Evolutionary conservation across 2,797 vertebrate genomes (phyloP).

Genomic region (Halcyon smyrnensis): DNA sequence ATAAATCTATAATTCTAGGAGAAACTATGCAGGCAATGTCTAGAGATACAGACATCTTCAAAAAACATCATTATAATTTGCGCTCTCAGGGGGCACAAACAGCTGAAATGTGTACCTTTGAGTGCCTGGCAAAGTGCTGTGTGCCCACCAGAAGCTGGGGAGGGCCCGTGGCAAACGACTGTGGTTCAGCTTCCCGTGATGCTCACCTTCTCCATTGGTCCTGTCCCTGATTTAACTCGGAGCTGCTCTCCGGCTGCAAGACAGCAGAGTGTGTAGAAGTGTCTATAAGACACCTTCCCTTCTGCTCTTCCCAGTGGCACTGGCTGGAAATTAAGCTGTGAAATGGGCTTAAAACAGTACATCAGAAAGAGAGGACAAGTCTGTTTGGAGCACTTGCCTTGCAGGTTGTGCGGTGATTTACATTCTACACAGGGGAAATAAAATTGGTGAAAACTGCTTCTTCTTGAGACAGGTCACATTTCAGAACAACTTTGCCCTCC

Average conservation of each 20-base stretch:
- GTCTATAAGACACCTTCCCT: background rate
- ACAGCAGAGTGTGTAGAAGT: background rate
- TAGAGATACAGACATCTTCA: background rate
- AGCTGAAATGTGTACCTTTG: background rate
- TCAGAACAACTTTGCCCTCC: background rate
- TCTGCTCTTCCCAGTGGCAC: background rate
- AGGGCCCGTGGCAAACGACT: accelerated
- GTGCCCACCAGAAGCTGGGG: background rate
- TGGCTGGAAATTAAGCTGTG: background rate
- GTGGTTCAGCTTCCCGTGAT: accelerated
- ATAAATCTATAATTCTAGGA: conserved; percentile 10
- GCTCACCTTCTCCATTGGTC: background rate
- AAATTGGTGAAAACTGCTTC: background rate
- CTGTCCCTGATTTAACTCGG: background rate
- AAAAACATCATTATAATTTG: background rate
- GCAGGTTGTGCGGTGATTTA: background rate
- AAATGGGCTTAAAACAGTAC: background rate
- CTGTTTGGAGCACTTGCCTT: background rate
- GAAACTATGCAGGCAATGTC: background rate
- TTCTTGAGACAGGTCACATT: background rate
- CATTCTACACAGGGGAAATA: accelerated
- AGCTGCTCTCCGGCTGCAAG: background rate
- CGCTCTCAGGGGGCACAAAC: background rate
- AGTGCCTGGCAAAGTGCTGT: background rate
- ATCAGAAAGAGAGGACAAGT: background rate